A percentile compares a stretch with the other conserved stretches of the same genome.
Evolutionary conservation across 2,797 vertebrate species (phyloP).

Genomic region (Ciconia nigra): DNA sequence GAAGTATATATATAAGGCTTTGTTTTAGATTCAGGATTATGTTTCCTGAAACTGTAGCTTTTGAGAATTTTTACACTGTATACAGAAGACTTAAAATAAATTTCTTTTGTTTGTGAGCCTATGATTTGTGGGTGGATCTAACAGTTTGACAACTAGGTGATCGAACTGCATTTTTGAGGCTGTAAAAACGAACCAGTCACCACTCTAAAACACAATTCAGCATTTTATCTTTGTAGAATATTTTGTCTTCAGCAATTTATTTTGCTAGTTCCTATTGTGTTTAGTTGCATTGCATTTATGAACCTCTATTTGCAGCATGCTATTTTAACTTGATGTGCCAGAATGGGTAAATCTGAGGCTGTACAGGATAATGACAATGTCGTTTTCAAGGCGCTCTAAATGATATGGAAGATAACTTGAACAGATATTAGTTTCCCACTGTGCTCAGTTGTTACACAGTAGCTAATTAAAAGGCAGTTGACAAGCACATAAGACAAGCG

Average conservation of each 20-base stretch:
- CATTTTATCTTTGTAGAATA: not conserved
- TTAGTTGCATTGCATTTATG: not conserved
- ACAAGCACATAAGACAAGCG: slow-evolving; percentile 46
- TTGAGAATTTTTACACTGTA: not conserved
- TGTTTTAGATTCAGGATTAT: not conserved
- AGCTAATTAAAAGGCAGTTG: slow-evolving; percentile 66
- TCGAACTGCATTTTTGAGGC: not conserved
- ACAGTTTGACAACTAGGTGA: not conserved
- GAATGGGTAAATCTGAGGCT: not conserved
- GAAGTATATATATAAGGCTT: not conserved
- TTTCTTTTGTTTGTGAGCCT: not conserved
- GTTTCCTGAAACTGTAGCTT: not conserved
- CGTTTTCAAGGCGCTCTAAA: not conserved
- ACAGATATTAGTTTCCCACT: slow-evolving; percentile 61
- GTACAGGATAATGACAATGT: slow-evolving; percentile 2
- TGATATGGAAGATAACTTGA: slow-evolving; percentile 38
- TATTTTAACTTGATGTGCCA: not conserved
- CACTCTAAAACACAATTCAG: not conserved
- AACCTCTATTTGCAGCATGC: not conserved
- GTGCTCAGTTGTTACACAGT: slow-evolving; percentile 53
- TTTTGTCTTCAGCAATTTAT: not conserved
- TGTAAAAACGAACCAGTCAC: not conserved
- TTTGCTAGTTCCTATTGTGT: not conserved
- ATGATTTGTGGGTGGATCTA: not conserved
- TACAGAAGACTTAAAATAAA: not conserved